phyloP scores from a whole-genome alignment of 2,113 vertebrate species.

The Mus spicilegus region DNA sequence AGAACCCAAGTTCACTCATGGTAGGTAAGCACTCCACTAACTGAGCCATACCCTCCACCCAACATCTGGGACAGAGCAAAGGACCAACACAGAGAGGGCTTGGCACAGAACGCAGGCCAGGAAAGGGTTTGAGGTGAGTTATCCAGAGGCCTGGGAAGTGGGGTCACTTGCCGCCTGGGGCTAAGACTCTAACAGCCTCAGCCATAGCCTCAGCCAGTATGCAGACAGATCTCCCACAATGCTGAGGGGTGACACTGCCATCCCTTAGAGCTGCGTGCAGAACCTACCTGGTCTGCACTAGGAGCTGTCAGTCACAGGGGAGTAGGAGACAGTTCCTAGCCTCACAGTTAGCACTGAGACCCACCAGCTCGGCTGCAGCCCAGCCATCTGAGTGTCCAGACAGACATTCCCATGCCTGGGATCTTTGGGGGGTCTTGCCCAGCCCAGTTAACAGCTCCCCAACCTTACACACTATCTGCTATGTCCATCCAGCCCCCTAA shows the following conservation, averaged over 20 bases:
- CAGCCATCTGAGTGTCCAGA: background rate
- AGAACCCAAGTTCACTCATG: background rate
- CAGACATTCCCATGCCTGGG: too few relatives aligned
- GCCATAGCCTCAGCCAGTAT: background rate
- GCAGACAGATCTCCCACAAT: background rate
- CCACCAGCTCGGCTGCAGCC: background rate
- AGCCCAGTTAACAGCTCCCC: background rate
- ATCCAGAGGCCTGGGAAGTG: background rate
- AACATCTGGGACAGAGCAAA: background rate
- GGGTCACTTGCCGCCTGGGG: background rate
- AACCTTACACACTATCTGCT: background rate
- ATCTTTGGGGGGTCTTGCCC: background rate
- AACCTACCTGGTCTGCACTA: background rate
- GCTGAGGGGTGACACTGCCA: too few relatives aligned
- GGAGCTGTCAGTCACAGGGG: background rate
- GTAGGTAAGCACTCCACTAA: background rate
- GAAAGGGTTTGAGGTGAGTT: background rate
- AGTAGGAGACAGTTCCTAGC: background rate
- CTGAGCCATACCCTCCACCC: background rate
- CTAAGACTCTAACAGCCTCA: background rate
- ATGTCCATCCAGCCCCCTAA: background rate
- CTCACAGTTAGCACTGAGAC: background rate
- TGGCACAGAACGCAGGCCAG: background rate
- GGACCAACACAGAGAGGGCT: background rate
- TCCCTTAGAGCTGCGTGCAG: background rate